phyloP scores from a whole-genome alignment of 2,888 invertebrate species.

The Cephalotes varians region DNA sequence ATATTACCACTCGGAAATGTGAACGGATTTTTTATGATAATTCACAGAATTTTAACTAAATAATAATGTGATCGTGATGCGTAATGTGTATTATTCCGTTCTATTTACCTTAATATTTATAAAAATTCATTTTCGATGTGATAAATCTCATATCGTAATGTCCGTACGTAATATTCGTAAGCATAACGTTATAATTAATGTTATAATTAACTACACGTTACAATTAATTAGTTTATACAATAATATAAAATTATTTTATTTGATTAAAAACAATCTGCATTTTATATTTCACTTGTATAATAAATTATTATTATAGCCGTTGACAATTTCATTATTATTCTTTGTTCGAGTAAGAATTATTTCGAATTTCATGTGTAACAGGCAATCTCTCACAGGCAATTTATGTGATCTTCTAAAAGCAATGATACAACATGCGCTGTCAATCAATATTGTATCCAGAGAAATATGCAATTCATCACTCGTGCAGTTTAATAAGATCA shows the following conservation, averaged over 20 bases:
- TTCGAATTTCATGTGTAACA: neutral
- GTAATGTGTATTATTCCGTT: neutral
- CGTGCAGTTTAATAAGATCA: neutral
- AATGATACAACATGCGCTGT: neutral
- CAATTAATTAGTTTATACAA: neutral
- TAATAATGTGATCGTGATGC: neutral
- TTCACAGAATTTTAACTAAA: constrained; percentile 6
- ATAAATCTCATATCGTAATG: neutral
- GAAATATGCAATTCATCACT: neutral
- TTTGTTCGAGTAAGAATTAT: neutral
- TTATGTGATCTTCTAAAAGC: neutral
- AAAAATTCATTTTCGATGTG: neutral
- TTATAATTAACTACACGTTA: neutral
- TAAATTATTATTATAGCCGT: too few relatives aligned
- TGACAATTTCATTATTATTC: neutral
- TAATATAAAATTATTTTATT: constrained; percentile 1
- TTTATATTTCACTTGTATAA: neutral
- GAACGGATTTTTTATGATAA: constrained; percentile 20
- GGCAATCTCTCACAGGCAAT: neutral
- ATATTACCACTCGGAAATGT: constrained; percentile 7
- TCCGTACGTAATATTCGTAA: neutral
- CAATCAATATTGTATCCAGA: neutral
- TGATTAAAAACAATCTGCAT: neutral
- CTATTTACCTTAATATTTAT: constrained; percentile 6
- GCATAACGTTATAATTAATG: neutral